Base-by-base conservation (phyloP, 1,140 invertebrate species). In the Teleopsis dalmanni region DNA sequence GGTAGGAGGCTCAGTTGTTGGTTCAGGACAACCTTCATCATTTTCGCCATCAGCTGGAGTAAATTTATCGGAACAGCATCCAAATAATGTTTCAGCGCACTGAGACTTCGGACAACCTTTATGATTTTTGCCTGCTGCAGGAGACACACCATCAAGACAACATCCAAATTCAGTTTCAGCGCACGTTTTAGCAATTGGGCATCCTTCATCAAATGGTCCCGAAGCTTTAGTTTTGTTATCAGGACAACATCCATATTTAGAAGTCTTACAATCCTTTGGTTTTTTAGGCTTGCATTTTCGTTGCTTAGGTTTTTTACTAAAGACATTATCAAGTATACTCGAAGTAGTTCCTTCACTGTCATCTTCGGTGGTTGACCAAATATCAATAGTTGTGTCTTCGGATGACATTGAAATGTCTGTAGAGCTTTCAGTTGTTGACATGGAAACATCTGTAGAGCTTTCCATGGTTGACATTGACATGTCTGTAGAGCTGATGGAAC, bases 181-280 rank as follows among this genome's bases (percentile, higher is more conserved):
- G 54, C 88, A 91, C 0, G 87, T 91, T 52, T 82, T 75, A 0
- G 80, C 78, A 50, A 73, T 80, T 0, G 79, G 77, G 62, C 88
- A 91, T 14, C 85, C 91, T 77, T 85, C 78, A 50, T 83, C 80
- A 56, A 93, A 95, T 22, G 90, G 87, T 59, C 94, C 95, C 58
- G 78, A 71, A 21, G 93, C 91, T 5, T 79, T 59, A 5, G 88
- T 91, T 50, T 82, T 79, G 14, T 82, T 84, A 69, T 97, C 93
- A 14, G 83, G 84, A 71, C 95, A 97, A 63, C 94, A 97, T 11
- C 92, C 92, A 63, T 85, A 95, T 53, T 81, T 70, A 11, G 83
- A 78, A 19, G 76, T 79, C 14, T 78, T 75, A 58, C 92, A 95
- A 37, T 74, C 73, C 48, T 76, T 78, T 53, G 73, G 77, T 23